These are phyloP conservation scores for Phaethornis superciliosus DNA, from an alignment of 2,113 vertebrate genomes.

Conservation along the genomic window DNA sequence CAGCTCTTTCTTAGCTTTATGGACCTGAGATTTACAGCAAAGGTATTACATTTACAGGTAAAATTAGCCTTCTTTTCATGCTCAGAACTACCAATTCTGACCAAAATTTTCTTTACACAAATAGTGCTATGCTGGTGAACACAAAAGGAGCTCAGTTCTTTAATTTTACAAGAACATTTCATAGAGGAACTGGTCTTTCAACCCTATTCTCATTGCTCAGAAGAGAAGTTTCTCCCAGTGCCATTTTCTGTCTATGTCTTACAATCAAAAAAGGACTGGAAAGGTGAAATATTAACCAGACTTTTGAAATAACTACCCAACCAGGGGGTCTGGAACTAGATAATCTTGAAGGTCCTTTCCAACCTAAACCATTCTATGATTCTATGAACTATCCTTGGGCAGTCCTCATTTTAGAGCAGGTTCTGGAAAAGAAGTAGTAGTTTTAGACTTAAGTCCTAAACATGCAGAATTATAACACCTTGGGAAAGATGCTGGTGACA, in stretches of 20 bases:
- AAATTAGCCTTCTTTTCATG: neutral
- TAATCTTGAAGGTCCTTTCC: too few relatives aligned
- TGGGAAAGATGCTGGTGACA: neutral
- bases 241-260: neutral
- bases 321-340: too few relatives aligned
- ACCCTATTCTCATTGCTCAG: neutral
- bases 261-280: neutral
- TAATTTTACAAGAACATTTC: neutral
- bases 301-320: neutral
- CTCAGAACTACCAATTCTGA: neutral
- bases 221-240: neutral
- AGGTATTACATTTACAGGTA: neutral
- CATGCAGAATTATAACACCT: neutral
- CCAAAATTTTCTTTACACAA: neutral
- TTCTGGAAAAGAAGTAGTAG: neutral
- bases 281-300: neutral
- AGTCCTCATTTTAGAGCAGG: neutral
- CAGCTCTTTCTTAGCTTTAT: neutral
- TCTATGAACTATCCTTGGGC: neutral
- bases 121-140: neutral
- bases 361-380: too few relatives aligned
- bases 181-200: neutral
- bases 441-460: neutral
- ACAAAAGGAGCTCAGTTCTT: neutral
- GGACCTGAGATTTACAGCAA: neutral